Base-by-base conservation (phyloP, 2,888 invertebrate species). In the Drosophila lutescens region DNA sequence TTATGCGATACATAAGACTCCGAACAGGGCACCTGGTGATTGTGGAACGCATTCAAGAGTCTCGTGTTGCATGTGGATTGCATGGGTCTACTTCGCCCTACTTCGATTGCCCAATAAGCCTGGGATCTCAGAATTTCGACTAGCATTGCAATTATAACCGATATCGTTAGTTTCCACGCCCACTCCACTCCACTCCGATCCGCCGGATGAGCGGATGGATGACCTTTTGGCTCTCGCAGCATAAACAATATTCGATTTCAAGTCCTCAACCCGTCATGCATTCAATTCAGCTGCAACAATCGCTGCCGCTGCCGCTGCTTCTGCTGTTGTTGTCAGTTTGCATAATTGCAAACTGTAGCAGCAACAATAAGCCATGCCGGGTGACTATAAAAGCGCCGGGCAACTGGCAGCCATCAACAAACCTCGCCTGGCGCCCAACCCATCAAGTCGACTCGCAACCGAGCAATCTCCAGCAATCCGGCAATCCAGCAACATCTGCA, bases 311-410 rank as follows among this genome's bases (percentile, higher is more conserved):
- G 65, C 34, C 38, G 38, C 46, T 53, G 69, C 34, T 20, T 20
- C 26, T 41, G 54, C 10, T 56, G 68, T 13, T 63, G 67, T 43
- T 58, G 70, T 36, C 61, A 38, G 43, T 85, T 81, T 85, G 81
- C 79, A 85, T 88, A 88, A 88, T 79, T 77, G 72, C 70, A 58
- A 57, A 88, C 73, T 88, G 86, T 84, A 84, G 88, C 84, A 88
- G 74, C 55, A 59, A 47, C 76, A 78, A 70, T 65, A 57, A 47
- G 47, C 70, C 51, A 58, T 13, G 63, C 38, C 44, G 55, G 38
- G 34, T 38, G 74, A 71, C 73, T 82, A 82, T 82, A 82, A 79
- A 83, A 77, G 70, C 86, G 65, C 61, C 51, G 70, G 55, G 55
- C 63, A 20, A 46, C 74, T 51, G 26, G 44, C 74, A 54, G 43